phyloP scores from a whole-genome alignment of 1,140 invertebrate species.

The Pinna nobilis region DNA sequence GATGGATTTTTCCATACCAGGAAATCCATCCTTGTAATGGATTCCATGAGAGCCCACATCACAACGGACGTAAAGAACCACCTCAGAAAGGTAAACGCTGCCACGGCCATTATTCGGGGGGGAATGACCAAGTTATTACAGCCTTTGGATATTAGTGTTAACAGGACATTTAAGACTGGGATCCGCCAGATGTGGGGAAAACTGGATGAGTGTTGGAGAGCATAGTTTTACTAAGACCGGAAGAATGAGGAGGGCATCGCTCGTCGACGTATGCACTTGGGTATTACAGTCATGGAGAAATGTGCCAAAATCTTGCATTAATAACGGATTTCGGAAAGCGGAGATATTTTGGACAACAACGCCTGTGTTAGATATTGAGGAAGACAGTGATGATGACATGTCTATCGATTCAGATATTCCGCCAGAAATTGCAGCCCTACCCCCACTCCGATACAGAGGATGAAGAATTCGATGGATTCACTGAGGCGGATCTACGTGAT shows the following conservation, averaged over 20 bases:
- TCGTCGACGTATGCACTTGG: conserved; percentile 19
- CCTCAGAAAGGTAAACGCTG: conserved; percentile 16
- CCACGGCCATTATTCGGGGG: conserved; percentile 46
- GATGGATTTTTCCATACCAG: conserved; percentile 20
- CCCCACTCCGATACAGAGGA: not conserved
- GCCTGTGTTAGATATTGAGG: not conserved
- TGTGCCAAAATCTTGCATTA: conserved; percentile 8
- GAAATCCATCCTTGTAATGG: conserved; percentile 43
- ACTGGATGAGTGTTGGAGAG: conserved; percentile 45
- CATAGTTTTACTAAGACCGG: conserved; percentile 36
- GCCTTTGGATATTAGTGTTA: conserved; percentile 55
- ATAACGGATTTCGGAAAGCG: conserved; percentile 22
- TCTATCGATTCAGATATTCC: not conserved
- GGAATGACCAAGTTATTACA: conserved; percentile 58
- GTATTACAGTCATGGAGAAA: conserved; percentile 26
- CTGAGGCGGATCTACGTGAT: too few species aligned
- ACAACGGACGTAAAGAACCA: conserved; percentile 30
- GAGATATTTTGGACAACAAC: not conserved
- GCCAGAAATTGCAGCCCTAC: not conserved
- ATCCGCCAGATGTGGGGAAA: conserved; percentile 23
- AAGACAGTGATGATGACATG: not conserved
- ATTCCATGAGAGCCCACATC: conserved; percentile 46
- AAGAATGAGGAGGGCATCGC: conserved; percentile 23
- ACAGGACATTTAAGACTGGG: conserved; percentile 53
- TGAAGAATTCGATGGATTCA: not conserved